Conservation (phyloP, 2,113 vertebrate genomes). For the Tychaedon coryphoeus region DNA sequence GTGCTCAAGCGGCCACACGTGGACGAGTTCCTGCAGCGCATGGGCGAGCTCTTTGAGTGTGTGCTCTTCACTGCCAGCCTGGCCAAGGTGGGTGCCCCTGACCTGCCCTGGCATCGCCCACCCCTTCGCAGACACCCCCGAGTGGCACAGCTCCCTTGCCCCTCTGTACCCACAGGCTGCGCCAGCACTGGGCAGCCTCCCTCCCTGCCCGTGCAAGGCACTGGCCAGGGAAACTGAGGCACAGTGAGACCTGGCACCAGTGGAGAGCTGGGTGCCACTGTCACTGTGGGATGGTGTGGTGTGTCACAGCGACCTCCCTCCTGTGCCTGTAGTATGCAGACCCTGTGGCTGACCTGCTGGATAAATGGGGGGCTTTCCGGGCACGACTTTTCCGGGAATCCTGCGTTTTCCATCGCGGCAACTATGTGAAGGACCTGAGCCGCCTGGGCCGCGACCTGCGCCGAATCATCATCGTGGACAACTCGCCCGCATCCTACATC, state of each 20-base stretch:
- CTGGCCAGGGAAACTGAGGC: background rate
- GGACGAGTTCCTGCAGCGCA: constrained; percentile 92
- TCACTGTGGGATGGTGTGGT: rapidly evolving
- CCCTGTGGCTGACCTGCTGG: constrained; percentile 92
- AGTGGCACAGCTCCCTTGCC: background rate
- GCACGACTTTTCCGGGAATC: constrained; percentile 94
- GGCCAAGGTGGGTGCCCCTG: constrained; percentile 84
- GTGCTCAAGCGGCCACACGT: constrained; percentile 94
- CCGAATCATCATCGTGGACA: constrained; percentile 94
- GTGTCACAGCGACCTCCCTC: rapidly evolving
- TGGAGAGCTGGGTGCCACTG: background rate
- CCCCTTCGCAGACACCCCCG: rapidly evolving
- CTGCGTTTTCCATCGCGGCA: constrained; percentile 94
- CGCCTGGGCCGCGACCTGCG: constrained; percentile 90
- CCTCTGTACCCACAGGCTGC: background rate
- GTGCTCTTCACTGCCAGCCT: constrained; percentile 97
- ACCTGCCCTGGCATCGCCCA: rapidly evolving
- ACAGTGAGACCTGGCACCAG: rapidly evolving
- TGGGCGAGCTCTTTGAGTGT: constrained; percentile 96
- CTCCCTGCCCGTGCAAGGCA: background rate
- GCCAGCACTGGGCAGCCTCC: background rate
- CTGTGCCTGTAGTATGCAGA: constrained; percentile 84
- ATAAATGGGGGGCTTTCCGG: constrained; percentile 92
- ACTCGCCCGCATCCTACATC: constrained; percentile 94
- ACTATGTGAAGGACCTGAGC: constrained; percentile 97